Evolutionary conservation across 1,140 invertebrate genomes (phyloP), one percentile per base, ranked within the genome.

Genomic region (Drosophila malerkotliana): DNA sequence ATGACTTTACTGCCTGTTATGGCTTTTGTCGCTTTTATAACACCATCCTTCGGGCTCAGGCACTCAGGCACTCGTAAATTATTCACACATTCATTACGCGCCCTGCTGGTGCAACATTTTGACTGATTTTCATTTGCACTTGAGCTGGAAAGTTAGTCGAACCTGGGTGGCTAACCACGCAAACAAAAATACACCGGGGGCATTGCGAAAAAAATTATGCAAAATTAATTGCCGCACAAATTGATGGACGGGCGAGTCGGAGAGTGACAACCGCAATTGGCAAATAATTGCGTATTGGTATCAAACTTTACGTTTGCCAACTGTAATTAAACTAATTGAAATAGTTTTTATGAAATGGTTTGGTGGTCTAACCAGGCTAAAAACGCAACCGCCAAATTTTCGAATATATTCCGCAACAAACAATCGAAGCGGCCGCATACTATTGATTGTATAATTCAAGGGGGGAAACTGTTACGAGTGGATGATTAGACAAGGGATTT

Each of bases 251-350:
- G 54, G 30, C 12, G 26, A 28, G 26, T 45, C 10, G 47, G 34
- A 55, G 18, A 41, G 72, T 55, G 77, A 44, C 59, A 59, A 84
- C 80, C 81, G 63, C 80, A 84, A 85, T 80, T 84, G 62, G 72
- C 67, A 84, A 83, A 84, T 83, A 84, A 85, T 84, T 84, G 47
- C 62, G 49, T 59, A 72, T 59, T 6, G 41, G 48, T 28, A 30
- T 39, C 51, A 28, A 62, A 45, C 51, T 55, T 34, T 30, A 51
- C 34, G 59, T 53, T 73, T 73, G 67, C 49, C 77, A 80, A 44
- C 53, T 85, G 77, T 84, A 84, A 84, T 85, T 84, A 84, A 85
- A 84, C 85, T 84, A 84, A 84, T 85, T 75, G 60, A 84, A 77
- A 80, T 79, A 73, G 56, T 62, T 58, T 48, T 8, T 5, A 47